Evolutionary conservation across 2,113 vertebrate species (phyloP), one percentile per base, ranked within the genome.

Genomic region (Erpornis zantholeuca): DNA sequence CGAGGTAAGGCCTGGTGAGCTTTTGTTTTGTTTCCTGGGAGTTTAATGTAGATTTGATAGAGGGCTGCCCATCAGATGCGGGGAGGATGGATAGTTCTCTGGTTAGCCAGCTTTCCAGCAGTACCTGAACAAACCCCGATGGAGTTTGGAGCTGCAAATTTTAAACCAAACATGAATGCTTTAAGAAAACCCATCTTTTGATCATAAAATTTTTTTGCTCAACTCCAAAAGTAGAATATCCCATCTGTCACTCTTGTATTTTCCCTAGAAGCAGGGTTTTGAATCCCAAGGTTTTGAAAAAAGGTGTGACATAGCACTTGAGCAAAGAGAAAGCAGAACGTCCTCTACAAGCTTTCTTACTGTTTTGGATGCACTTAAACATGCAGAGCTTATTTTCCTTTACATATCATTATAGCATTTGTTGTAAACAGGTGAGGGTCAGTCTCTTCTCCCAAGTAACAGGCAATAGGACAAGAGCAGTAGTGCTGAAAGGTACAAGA

Each of bases 1-100:
- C 2, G 99, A 99, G 99, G 99, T 99, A 82, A 97, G 97, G 92
- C 59, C 27, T 44, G 12, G 10, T 28, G 77, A 79, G 54, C 59
- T 82, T 47, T 28, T 56, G 22, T 14, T 50, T 63, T 81, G 54
- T 70, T 78, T 90, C 20, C 40, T 86, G 80, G 57, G 49, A 75
- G 35, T 28, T 69, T 66, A 10, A 17, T 35, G 33, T 23, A 12
- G 49, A 10, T 29, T 40, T 76, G 25, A 9, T 8, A 5, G 47
- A 9, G 50, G 45, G 23, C 31, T 89, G 50, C 36, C 44, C 8
- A 2, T 38, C 14, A 78, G 52, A 3, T 40, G 0, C 0, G 2
- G 25, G 52, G 18, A 78, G 36, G 56, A 44, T 7, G 75, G 35
- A 5, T 15, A 18, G 0, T 19, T 4, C 11, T 64, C 20, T 33